These are phyloP conservation scores for Drosophila kanapiae DNA, from an alignment of 1,140 invertebrate species.

Conservation along the genomic window DNA sequence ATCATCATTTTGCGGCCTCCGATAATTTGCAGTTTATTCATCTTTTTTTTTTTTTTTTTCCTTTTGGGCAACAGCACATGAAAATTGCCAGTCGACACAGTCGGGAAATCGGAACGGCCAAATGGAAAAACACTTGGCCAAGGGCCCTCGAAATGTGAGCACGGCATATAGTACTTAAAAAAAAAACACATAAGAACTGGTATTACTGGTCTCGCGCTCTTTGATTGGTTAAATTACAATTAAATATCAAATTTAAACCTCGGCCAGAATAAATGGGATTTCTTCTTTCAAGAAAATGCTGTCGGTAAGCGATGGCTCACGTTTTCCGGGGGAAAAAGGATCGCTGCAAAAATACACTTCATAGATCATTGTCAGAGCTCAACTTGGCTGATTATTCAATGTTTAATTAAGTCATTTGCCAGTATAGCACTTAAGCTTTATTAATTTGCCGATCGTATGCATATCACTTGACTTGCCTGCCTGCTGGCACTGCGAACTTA, in stretches of 20 bases:
- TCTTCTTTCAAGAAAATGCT: background rate
- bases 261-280: no score
- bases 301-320: background rate
- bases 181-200: background rate
- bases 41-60: constrained; percentile 5
- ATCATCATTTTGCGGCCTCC: constrained; percentile 68
- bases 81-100: constrained; percentile 50
- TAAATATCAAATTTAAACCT: constrained; percentile 12
- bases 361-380: constrained; percentile 54
- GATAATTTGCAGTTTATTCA: constrained; percentile 73
- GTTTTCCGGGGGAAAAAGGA: background rate
- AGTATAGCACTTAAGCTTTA: constrained; percentile 63
- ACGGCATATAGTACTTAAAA: constrained; percentile 10
- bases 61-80: constrained; percentile 30
- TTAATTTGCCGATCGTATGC: constrained; percentile 72
- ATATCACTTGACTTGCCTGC: constrained; percentile 54
- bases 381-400: constrained; percentile 52
- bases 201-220: constrained; percentile 13
- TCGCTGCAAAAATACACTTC: constrained; percentile 3
- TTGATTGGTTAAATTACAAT: constrained; percentile 13
- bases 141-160: constrained; percentile 1
- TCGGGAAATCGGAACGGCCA: constrained; percentile 42
- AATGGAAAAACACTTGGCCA: constrained; percentile 17
- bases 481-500: constrained; percentile 15
- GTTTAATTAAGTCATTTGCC: constrained; percentile 70